Conservation (phyloP, 2,113 vertebrate species). For the Platycercus adscitus region DNA sequence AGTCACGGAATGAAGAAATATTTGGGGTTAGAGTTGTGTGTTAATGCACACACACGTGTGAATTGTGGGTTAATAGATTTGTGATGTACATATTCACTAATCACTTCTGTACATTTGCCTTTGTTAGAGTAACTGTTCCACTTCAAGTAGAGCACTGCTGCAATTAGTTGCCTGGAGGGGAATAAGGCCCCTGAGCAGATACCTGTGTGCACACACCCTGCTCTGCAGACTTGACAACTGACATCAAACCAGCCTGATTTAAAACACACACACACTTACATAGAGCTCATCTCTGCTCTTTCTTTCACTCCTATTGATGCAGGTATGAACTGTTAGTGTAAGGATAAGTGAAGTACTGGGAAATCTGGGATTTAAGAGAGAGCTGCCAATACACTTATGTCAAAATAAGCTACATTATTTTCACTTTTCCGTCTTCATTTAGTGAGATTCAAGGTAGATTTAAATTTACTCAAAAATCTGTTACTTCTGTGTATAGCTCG, state of each 20-base stretch:
- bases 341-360: not conserved
- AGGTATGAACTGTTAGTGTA: not conserved
- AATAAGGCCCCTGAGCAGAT: not conserved
- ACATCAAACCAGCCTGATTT: not conserved
- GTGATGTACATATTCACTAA: not conserved
- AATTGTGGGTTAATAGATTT: not conserved
- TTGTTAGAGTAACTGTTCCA: not conserved
- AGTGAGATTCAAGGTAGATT: not conserved
- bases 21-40: not conserved
- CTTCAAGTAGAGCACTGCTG: not conserved
- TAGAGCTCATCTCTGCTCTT: not conserved
- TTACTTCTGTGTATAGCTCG: not conserved
- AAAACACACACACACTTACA: not conserved
- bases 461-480: not conserved
- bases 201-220: not conserved
- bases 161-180: not conserved
- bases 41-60: fast-evolving
- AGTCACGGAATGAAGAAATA: not conserved
- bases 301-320: not conserved
- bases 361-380: not conserved
- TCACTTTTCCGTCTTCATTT: not conserved
- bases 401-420: not conserved
- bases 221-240: not conserved
- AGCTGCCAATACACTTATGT: not conserved
- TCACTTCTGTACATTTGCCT: not conserved